These are phyloP conservation scores for Dynastes hyllus DNA, from an alignment of 2,888 invertebrate genomes.

Conservation along the genomic window DNA sequence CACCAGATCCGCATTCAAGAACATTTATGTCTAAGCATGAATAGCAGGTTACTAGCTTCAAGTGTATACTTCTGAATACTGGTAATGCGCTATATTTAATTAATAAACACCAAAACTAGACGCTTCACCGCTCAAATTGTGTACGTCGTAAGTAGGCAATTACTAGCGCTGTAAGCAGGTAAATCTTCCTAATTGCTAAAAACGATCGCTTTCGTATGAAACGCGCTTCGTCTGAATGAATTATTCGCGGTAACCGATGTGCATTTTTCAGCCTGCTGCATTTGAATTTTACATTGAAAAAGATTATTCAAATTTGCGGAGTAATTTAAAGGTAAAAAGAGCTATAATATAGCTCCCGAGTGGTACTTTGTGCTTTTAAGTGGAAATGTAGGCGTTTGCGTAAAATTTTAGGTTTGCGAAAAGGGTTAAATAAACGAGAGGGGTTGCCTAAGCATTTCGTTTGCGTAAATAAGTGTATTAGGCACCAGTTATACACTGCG, in stretches of 20 bases:
- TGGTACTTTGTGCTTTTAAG: neutral
- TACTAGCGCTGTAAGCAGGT: neutral
- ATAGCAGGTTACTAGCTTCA: too few species aligned
- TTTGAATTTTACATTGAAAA: constrained; percentile 32
- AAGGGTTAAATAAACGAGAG: constrained; percentile 3
- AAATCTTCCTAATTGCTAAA: constrained; percentile 3
- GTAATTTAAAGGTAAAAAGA: constrained; percentile 9
- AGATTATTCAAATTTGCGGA: constrained; percentile 28
- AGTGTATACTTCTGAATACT: too few species aligned
- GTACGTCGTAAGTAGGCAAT: neutral
- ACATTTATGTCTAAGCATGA: too few species aligned
- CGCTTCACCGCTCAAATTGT: neutral
- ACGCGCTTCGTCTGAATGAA: neutral
- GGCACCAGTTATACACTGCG: too few species aligned
- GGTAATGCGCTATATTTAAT: too few species aligned
- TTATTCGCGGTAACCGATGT: neutral
- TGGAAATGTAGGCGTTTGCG: neutral
- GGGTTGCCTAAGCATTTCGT: neutral
- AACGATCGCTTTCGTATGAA: neutral
- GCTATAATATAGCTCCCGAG: neutral
- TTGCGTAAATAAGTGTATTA: neutral
- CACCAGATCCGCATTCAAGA: too few species aligned
- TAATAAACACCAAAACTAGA: neutral
- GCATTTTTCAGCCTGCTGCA: neutral
- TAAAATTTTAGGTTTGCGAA: constrained; percentile 6